These are phyloP conservation scores for human (Homo sapiens) DNA, from an alignment of 2,113 vertebrate species.

Conservation along the genomic window GRCh38 chr17:63163501-63164000, in stretches of 20 bases:
- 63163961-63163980: background rate
- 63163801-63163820: background rate
- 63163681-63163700: background rate
- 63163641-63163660: background rate
- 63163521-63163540: background rate
- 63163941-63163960: background rate
- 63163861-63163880: background rate
- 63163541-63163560: background rate
- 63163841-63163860: background rate
- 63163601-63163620: background rate
- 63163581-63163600: background rate
- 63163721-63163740: background rate
- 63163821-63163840: background rate
- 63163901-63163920: background rate
- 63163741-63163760: background rate
- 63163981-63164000: background rate
- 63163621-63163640: background rate
- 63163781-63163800: background rate
- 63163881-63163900: background rate
- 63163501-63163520: background rate
- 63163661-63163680: background rate
- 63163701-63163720: background rate
- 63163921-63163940: background rate
- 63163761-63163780: background rate
- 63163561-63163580: background rate